Conservation (phyloP, 2,888 invertebrate genomes). For the Dolichomitus sp. region DNA sequence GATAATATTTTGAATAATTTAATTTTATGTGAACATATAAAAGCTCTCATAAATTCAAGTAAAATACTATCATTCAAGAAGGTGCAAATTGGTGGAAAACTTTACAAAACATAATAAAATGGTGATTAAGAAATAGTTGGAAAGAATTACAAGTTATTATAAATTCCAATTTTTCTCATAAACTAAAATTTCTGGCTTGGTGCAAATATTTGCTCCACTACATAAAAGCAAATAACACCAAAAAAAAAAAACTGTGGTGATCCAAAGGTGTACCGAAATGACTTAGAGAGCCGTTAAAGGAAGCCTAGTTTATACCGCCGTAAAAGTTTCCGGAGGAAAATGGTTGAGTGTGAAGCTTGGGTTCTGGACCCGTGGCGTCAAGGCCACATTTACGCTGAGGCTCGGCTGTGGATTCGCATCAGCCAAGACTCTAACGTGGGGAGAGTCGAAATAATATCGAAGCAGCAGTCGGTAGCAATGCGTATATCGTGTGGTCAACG, state of each 20-base stretch:
- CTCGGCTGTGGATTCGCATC: background rate
- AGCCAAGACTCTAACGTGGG: constrained; percentile 53
- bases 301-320: background rate
- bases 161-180: background rate
- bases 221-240: background rate
- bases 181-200: background rate
- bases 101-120: too few species aligned
- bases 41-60: too few species aligned
- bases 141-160: background rate
- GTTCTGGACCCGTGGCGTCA: constrained; percentile 1
- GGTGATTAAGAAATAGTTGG: background rate
- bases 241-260: constrained; percentile 1
- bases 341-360: constrained; percentile 2
- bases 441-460: constrained; percentile 46
- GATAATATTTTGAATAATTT: too few species aligned
- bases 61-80: too few species aligned
- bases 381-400: constrained; percentile 24
- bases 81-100: too few species aligned
- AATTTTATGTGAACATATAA: too few species aligned
- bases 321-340: constrained; percentile 42
- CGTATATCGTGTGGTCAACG: constrained; percentile 57
- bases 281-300: constrained; percentile 3
- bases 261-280: constrained; percentile 6
- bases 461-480: constrained; percentile 28
- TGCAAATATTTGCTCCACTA: background rate